These are phyloP conservation scores for Mantis religiosa DNA, from an alignment of 2,888 invertebrate species.

Conservation along the genomic window DNA sequence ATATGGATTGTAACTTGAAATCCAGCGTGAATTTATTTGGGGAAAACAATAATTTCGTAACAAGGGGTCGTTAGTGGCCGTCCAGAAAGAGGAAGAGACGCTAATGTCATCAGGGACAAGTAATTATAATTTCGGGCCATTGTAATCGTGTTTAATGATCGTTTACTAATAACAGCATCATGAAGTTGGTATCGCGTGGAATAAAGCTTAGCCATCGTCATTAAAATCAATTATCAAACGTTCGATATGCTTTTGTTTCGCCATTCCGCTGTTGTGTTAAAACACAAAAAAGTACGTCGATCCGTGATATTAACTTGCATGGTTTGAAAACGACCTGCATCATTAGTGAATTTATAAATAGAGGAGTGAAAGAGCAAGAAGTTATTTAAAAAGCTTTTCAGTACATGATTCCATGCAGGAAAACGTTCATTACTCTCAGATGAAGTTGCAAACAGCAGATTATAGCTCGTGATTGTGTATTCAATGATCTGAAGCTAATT, in stretches of 20 bases:
- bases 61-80: neutral
- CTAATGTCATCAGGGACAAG: neutral
- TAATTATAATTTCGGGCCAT: neutral
- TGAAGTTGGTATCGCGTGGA: neutral
- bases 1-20: neutral
- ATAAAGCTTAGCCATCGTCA: neutral
- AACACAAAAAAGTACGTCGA: neutral
- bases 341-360: neutral
- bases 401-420: neutral
- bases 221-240: neutral
- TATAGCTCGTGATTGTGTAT: too few species aligned
- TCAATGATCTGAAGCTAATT: too few species aligned
- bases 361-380: neutral
- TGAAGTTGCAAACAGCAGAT: neutral
- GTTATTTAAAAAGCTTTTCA: neutral
- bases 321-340: neutral
- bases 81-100: neutral
- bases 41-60: neutral
- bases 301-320: neutral
- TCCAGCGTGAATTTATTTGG: neutral
- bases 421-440: neutral
- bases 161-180: neutral
- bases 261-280: neutral
- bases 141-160: neutral
- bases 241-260: neutral